phyloP scores from a whole-genome alignment of 2,113 vertebrate genomes.

The Suncus etruscus region DNA sequence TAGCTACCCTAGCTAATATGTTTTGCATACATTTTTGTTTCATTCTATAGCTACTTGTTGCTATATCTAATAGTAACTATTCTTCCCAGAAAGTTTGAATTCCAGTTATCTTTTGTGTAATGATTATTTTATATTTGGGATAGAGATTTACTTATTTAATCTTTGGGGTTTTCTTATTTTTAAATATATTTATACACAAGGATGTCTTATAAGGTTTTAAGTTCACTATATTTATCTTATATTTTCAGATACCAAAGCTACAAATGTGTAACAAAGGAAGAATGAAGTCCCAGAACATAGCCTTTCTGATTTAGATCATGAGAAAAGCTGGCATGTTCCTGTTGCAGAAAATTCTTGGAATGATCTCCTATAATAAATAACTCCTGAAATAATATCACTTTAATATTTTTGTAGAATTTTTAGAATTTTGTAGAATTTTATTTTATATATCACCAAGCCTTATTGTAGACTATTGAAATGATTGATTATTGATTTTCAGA shows the following conservation, averaged over 20 bases:
- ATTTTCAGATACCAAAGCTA: neutral
- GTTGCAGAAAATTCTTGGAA: neutral
- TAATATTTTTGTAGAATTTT: no score
- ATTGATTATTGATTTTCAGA: no score
- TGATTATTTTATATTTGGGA: neutral
- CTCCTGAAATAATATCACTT: no score
- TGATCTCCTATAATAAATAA: no score
- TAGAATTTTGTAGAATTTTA: no score
- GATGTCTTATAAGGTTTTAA: neutral
- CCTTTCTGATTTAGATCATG: rapidly evolving
- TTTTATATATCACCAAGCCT: no score
- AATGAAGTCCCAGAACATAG: no score
- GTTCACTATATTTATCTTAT: neutral
- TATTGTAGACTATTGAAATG: no score
- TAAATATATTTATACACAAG: neutral
- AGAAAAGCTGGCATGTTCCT: neutral
- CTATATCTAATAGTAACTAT: neutral
- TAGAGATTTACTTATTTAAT: neutral
- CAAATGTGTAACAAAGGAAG: no score
- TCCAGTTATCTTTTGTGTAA: neutral
- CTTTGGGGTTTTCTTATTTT: neutral
- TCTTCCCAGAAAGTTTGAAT: neutral
- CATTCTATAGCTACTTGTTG: neutral
- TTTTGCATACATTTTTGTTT: neutral
- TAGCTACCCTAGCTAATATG: neutral